phyloP scores from a whole-genome alignment of 2,888 invertebrate genomes.

The Plebejus melissa region DNA sequence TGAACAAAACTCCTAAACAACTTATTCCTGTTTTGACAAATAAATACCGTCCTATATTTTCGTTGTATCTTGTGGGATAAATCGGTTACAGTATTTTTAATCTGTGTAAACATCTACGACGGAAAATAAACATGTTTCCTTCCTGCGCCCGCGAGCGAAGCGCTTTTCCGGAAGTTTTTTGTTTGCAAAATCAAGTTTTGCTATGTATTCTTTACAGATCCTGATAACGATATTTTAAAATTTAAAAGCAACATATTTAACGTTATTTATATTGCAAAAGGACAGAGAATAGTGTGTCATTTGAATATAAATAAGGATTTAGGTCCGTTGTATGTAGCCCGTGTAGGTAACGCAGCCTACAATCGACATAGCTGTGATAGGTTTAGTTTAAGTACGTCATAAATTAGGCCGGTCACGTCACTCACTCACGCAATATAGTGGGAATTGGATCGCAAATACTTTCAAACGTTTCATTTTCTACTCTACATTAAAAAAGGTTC shows the following conservation, averaged over 20 bases:
- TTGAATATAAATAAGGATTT: background rate
- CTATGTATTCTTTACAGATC: background rate
- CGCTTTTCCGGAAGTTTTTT: background rate
- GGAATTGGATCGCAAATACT: background rate
- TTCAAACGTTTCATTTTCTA: too few relatives aligned
- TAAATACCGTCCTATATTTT: background rate
- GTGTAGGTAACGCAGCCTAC: background rate
- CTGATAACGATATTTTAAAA: background rate
- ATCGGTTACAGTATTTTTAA: background rate
- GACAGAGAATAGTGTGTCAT: background rate
- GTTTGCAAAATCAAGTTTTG: background rate
- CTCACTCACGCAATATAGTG: background rate
- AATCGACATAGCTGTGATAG: background rate
- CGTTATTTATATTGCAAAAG: background rate
- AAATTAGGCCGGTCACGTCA: background rate
- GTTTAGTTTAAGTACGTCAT: background rate
- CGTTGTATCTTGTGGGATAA: background rate
- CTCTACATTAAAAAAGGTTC: too few relatives aligned
- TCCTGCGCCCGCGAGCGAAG: background rate
- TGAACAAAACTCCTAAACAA: background rate
- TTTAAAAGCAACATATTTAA: background rate
- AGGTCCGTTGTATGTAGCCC: too few relatives aligned
- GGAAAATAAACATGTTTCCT: slow-evolving; percentile 8
- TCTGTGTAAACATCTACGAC: background rate
- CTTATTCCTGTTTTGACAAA: background rate